Percentiles rank a stretch among this genome's conserved stretches.
Evolutionary conservation across 1,140 invertebrate species (phyloP).

Genomic region (Leptopilina boulardi): DNA sequence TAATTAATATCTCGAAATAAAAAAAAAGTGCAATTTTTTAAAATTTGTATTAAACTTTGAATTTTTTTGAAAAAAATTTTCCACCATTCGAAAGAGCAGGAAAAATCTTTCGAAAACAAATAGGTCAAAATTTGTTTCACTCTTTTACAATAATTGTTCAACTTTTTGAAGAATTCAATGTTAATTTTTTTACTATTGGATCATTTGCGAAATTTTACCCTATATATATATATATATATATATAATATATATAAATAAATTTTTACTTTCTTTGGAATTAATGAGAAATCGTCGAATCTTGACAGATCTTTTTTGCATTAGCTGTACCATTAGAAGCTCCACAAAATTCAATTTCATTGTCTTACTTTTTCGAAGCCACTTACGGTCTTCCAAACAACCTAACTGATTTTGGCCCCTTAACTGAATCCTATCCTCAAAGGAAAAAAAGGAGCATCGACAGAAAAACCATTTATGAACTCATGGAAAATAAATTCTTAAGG

Average conservation of each 20-base stretch:
- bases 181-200: no score
- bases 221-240: no score
- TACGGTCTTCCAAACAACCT: constrained; percentile 78
- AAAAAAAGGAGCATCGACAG: constrained; percentile 65
- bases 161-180: no score
- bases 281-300: constrained; percentile 40
- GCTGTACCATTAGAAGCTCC: constrained; percentile 84
- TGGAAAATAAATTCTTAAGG: constrained; percentile 71
- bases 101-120: no score
- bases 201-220: no score
- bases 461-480: constrained; percentile 61
- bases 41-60: constrained; percentile 17
- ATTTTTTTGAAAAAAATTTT: no score
- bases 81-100: no score
- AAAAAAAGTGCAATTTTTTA: constrained; percentile 46
- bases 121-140: no score
- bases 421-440: constrained; percentile 46
- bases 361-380: constrained; percentile 86
- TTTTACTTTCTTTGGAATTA: background rate
- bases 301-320: constrained; percentile 80
- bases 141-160: no score
- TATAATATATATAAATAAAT: constrained; percentile 12
- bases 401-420: constrained; percentile 58
- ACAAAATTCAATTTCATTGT: constrained; percentile 82
- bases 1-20: no score